phyloP scores from a whole-genome alignment of 2,888 invertebrate species.

The Euproctis similis region DNA sequence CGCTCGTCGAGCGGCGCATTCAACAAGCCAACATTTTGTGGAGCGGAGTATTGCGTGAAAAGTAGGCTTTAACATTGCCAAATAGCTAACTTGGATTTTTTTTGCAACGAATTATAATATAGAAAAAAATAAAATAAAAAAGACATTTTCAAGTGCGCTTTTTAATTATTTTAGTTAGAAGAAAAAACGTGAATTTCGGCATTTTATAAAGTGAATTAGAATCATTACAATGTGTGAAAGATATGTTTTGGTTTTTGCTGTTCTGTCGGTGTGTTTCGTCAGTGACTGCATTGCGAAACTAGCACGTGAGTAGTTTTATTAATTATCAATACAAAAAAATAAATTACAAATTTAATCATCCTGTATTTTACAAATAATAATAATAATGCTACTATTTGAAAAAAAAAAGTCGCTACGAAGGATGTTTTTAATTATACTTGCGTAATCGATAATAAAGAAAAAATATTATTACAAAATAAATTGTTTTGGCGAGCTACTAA shows the following conservation, averaged over 20 bases:
- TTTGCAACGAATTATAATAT: conserved; percentile 69
- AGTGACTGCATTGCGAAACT: conserved; percentile 42
- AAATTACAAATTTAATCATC: too few relatives aligned
- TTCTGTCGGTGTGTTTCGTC: conserved; percentile 37
- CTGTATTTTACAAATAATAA: too few relatives aligned
- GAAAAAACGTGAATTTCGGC: too few relatives aligned
- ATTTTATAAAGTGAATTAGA: conserved; percentile 34
- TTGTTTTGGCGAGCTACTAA: too few relatives aligned
- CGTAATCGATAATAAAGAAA: too few relatives aligned
- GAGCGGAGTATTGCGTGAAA: conserved; percentile 65
- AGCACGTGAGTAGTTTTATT: conserved; percentile 53
- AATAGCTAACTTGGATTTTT: conserved; percentile 56
- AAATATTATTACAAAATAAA: too few relatives aligned
- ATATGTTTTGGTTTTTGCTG: conserved; percentile 45
- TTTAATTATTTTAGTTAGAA: too few relatives aligned
- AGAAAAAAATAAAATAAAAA: too few relatives aligned
- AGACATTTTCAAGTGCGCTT: too few relatives aligned
- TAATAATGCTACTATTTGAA: too few relatives aligned
- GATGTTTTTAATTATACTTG: too few relatives aligned
- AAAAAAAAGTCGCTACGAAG: too few relatives aligned
- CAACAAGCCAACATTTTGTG: conserved; percentile 39
- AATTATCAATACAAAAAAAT: neutral
- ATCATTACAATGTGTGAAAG: conserved; percentile 58
- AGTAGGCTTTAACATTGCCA: conserved; percentile 56
- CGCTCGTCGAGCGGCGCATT: conserved; percentile 29